phyloP scores from a whole-genome alignment of 92 coral and sea anemone species.

The Siderastrea radians region DNA sequence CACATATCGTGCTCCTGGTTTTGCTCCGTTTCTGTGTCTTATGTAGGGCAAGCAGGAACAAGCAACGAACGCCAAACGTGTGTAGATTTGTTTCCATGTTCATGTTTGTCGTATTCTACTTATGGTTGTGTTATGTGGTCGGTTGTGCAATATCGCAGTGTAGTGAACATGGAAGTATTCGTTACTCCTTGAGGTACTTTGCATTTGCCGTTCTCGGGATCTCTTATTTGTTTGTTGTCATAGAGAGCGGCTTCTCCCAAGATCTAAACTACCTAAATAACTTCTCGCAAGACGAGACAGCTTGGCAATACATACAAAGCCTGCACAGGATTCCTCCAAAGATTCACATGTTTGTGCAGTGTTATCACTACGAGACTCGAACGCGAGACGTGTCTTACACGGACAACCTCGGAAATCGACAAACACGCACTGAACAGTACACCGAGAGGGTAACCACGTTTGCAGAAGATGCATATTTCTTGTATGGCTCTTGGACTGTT shows the following conservation, averaged over 20 bases:
- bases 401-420: no score
- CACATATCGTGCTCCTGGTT: no score
- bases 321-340: conserved; percentile 65
- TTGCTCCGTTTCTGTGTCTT: no score
- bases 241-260: conserved; percentile 66
- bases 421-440: not conserved
- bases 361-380: conserved; percentile 72
- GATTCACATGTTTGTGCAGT: conserved; percentile 65
- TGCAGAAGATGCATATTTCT: conserved; percentile 44
- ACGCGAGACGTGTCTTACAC: conserved; percentile 3
- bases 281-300: conserved; percentile 72
- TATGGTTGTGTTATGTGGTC: no score
- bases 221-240: conserved; percentile 56
- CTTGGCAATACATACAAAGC: conserved; percentile 61
- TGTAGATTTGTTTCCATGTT: no score
- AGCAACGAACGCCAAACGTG: no score
- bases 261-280: conserved; percentile 69
- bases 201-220: conserved; percentile 58
- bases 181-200: not conserved
- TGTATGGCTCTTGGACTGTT: conserved; percentile 60
- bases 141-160: no score
- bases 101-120: no score
- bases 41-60: no score
- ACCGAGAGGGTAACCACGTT: conserved; percentile 60
- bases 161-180: no score